Base-by-base conservation (phyloP, 1,140 invertebrate species). In the Heliothis virescens region DNA sequence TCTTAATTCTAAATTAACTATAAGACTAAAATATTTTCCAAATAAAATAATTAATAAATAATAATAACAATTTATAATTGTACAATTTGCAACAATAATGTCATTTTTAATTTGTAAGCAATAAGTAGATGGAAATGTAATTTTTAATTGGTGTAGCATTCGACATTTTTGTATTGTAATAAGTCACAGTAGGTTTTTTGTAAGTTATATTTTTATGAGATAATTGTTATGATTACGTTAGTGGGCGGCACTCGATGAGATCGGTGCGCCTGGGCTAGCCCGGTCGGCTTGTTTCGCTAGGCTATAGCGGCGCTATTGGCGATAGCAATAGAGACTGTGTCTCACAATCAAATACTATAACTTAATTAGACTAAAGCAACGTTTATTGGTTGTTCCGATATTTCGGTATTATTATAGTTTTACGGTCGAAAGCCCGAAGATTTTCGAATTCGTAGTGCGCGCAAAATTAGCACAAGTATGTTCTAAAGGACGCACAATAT, bases 91-190 rank as follows among this genome's bases (percentile, higher is more conserved):
- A 78, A 78, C 57, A 77, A 77, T 65, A 65, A 57, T 69, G 62
- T n/a, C 50, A 69, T 78, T 78, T 77, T 78, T 78, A 78, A 78
- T 78, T 78, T 78, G 57, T 78, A 78, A 78, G 75, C 75, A 78
- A 78, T 78, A 78, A 78, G 75, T 78, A 78, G 75, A 67, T 65
- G 59, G 74, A 53, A 65, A 67, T 78, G 63, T 67, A 67, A 78
- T 48, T 67, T 67, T 67, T 78, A 78, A 67, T 78, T 67, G 52
- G 62, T 78, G 34, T 78, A 67, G 53, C 62, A 67, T 78, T 67
- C 52, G 53, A 67, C 62, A 52, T 67, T 78, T 65, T 69, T 76
- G 60, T 76, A 76, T 62, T 52, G 63, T 67, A 78, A 78, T 76
- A 59, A 67, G 75, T 67, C 75, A 78, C 75, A 34, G 50, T 78